Evolutionary conservation across 2,797 vertebrate species (phyloP), one percentile per base, ranked within the genome.

Genomic region (Zonotrichia albicollis): DNA sequence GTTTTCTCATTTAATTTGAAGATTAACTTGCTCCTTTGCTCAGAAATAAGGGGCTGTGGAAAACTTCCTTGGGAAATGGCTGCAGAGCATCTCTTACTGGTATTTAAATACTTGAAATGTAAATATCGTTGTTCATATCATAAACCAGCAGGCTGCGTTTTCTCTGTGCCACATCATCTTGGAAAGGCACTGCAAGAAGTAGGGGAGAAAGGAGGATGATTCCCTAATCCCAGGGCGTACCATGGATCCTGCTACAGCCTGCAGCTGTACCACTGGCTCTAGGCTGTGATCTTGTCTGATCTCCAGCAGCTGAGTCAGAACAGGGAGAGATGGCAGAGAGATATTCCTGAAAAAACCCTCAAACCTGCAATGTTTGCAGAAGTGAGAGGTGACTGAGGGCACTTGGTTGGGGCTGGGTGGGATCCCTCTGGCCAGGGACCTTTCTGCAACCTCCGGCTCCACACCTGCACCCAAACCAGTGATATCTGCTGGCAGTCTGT

Each of bases 41-140:
- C 26, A 73, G 76, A 90, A 95, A 71, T 34, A 62, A 43, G 48
- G 13, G 21, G 38, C 42, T 1, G 2, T 19, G n/a, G 46, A 60
- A 84, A 89, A 61, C 6, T 34, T 94, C 34, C 57, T 79, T 60
- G 36, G 43, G 45, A 87, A 75, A 48, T 22, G 30, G 6, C 57
- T 85, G 18, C 46, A 60, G 15, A 87, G 20, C 29, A 48, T 83
- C 38, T 77, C 45, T 82, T 60, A 60, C n/a, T 79, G 51, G 23
- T 72, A 65, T 87, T 87, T 89, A 84, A 94, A 86, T 72, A 67
- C 82, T 57, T 62, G 43, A 93, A 60, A 75, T 66, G 34, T 70
- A 94, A 94, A 50, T 82, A 73, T 48, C 22, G 27, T 16, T 64
- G n/a, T 61, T 40, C 36, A 40, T 61, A 40, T 40, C 36, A 20